A percentile compares a stretch with the other conserved stretches of the same genome.
Evolutionary conservation across 1,140 invertebrate species (phyloP).

Genomic region (Micrasema minimum): DNA sequence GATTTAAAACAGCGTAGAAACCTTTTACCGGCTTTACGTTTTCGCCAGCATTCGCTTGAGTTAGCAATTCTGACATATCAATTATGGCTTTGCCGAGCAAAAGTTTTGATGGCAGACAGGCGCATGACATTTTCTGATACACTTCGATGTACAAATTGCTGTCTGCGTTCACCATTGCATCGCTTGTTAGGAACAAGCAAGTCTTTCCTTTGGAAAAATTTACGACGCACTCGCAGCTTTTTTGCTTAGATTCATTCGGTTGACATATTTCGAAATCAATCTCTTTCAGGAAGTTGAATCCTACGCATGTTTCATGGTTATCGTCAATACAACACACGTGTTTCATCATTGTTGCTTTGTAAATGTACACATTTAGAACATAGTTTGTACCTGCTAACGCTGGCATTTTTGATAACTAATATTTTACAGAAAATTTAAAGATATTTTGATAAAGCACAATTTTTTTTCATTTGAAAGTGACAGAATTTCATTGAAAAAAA

Average conservation of each 20-base stretch:
- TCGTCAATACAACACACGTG: constrained; percentile 28
- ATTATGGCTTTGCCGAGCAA: background rate
- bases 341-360: constrained; percentile 12
- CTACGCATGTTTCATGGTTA: constrained; percentile 29
- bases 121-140: constrained; percentile 23
- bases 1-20: constrained; percentile 7
- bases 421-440: too few relatives aligned
- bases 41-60: constrained; percentile 11
- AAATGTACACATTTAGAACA: constrained; percentile 21
- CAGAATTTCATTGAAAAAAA: too few relatives aligned
- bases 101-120: constrained; percentile 24
- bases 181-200: background rate
- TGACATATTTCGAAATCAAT: constrained; percentile 8
- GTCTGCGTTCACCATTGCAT: background rate
- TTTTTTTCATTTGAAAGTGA: too few relatives aligned
- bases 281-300: constrained; percentile 12
- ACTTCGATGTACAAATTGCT: constrained; percentile 8
- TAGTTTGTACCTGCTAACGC: background rate
- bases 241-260: constrained; percentile 2
- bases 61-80: background rate
- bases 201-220: constrained; percentile 24
- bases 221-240: constrained; percentile 2
- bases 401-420: background rate
- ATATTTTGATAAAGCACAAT: too few relatives aligned
- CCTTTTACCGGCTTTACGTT: constrained; percentile 12